Conservation (phyloP, 2,797 vertebrate genomes). For the Enteromius paludinosus region DNA sequence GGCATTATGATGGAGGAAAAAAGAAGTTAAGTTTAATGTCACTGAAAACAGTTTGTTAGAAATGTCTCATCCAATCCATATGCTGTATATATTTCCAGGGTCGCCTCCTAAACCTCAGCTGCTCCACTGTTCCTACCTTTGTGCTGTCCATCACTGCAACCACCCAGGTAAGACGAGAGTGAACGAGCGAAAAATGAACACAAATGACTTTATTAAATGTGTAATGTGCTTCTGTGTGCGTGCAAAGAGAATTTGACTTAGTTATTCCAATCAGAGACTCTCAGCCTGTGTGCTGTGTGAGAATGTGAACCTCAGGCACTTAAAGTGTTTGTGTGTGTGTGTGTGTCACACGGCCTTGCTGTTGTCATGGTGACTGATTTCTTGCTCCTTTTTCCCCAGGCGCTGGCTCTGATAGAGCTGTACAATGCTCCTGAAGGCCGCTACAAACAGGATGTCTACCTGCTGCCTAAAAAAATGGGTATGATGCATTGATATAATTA, state of each 20-base stretch:
- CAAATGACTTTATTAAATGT: background rate
- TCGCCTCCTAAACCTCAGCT: slow-evolving; percentile 94
- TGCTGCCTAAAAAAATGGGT: slow-evolving; percentile 98
- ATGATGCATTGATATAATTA: slow-evolving; percentile 65
- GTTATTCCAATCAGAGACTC: slow-evolving; percentile 25
- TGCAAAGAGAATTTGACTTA: slow-evolving; percentile 4
- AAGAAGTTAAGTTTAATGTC: background rate
- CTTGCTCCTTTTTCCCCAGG: slow-evolving; percentile 74
- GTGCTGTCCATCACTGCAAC: slow-evolving; percentile 97
- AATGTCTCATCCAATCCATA: background rate
- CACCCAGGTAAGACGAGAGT: slow-evolving; percentile 84
- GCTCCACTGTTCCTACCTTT: slow-evolving; percentile 97
- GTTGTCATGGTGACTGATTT: slow-evolving; percentile 61
- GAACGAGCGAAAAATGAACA: background rate
- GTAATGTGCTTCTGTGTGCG: background rate
- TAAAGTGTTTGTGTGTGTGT: background rate
- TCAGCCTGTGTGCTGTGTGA: slow-evolving; percentile 11
- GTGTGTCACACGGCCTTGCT: slow-evolving; percentile 13
- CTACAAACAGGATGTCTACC: slow-evolving; percentile 98
- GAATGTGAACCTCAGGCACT: slow-evolving; percentile 33
- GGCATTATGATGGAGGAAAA: background rate
- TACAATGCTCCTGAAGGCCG: slow-evolving; percentile 96
- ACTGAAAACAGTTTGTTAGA: background rate
- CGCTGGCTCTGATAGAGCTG: slow-evolving; percentile 94
- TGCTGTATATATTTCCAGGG: slow-evolving; percentile 74